Percentiles rank a stretch among this genome's conserved stretches.
Conservation (phyloP, 2,888 invertebrate species). For the Prostheceraeus crozeri region DNA sequence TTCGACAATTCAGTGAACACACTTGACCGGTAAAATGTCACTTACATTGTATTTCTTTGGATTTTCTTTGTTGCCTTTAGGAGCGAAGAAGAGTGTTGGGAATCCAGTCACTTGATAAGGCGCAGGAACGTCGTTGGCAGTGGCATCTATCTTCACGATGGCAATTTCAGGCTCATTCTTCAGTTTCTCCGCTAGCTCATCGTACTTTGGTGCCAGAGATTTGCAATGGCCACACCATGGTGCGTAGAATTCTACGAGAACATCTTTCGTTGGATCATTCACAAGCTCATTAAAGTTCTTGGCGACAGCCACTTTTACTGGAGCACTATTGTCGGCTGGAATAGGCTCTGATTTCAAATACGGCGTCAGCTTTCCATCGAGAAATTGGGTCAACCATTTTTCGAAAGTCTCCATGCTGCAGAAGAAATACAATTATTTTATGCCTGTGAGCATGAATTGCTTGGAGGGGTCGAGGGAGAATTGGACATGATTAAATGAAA, state of each 20-base stretch:
- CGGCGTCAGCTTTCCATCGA: constrained; percentile 74
- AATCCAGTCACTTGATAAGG: constrained; percentile 87
- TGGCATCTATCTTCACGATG: constrained; percentile 95
- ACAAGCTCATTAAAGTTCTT: constrained; percentile 94
- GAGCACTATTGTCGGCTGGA: constrained; percentile 69
- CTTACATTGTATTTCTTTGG: constrained; percentile 82
- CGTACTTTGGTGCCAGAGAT: constrained; percentile 81
- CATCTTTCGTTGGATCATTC: constrained; percentile 79
- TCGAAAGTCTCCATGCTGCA: constrained; percentile 73
- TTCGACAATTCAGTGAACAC: too few species aligned
- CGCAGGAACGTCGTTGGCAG: constrained; percentile 90
- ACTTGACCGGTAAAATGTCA: too few species aligned
- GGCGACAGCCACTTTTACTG: constrained; percentile 68
- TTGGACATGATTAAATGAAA: too few species aligned
- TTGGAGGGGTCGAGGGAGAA: too few species aligned
- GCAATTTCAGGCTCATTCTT: constrained; percentile 69
- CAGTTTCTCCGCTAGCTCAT: constrained; percentile 71
- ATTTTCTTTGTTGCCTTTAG: constrained; percentile 63
- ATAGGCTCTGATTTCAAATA: constrained; percentile 88
- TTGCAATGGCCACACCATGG: constrained; percentile 97
- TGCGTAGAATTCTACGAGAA: constrained; percentile 93
- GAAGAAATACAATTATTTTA: constrained; percentile 38
- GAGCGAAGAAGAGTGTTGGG: constrained; percentile 91
- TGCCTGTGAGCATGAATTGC: too few species aligned
- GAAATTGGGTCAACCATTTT: constrained; percentile 72